These are phyloP conservation scores for Heteromyza rotundicornis DNA, from an alignment of 2,888 invertebrate genomes.

Conservation along the genomic window DNA sequence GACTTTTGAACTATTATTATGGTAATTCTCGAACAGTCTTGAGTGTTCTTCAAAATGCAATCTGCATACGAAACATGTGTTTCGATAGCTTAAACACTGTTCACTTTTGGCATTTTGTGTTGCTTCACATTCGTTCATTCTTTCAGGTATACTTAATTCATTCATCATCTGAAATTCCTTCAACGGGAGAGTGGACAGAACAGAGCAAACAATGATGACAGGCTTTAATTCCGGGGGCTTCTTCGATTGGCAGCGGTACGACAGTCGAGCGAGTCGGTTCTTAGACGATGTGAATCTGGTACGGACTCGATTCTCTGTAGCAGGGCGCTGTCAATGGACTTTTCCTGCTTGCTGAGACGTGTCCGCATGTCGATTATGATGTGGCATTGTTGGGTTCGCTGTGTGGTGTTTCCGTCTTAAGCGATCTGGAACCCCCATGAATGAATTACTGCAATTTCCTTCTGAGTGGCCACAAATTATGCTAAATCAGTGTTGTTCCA, in stretches of 20 bases:
- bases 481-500: constrained; percentile 40
- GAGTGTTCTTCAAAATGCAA: constrained; percentile 19
- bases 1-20: constrained; percentile 42
- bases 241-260: no score
- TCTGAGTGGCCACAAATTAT: constrained; percentile 37
- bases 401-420: constrained; percentile 50
- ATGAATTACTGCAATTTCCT: constrained; percentile 24
- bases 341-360: constrained; percentile 31
- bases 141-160: constrained; percentile 18
- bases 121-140: not conserved
- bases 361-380: constrained; percentile 40
- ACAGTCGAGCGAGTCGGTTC: not conserved
- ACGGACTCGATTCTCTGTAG: not conserved
- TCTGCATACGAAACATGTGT: constrained; percentile 27
- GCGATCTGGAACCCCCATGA: constrained; percentile 49
- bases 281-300: constrained; percentile 4
- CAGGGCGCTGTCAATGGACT: constrained; percentile 4
- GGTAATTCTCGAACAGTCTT: constrained; percentile 36
- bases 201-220: constrained; percentile 56
- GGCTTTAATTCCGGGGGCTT: constrained; percentile 44
- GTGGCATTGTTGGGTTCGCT: no score
- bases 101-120: not conserved
- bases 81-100: constrained; percentile 9
- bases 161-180: constrained; percentile 20
- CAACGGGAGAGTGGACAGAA: constrained; percentile 29